Evolutionary conservation across 2,888 invertebrate species (phyloP), one percentile per base, ranked within the genome.

Genomic region (Luffia ferchaultella): DNA sequence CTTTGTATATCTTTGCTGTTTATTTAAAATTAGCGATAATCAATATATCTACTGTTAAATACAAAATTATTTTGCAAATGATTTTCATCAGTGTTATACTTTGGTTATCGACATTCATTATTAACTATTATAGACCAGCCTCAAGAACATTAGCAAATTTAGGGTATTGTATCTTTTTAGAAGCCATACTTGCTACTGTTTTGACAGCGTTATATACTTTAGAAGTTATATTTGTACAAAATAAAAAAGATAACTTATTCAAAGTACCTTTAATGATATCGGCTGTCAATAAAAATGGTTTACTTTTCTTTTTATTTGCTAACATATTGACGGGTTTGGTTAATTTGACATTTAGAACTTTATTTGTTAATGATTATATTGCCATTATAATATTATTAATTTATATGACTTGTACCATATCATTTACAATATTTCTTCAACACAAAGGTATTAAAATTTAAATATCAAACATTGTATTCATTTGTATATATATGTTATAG

Each of bases 131-230:
- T 46, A 85, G 86, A 49, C 87, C 88, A 44, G 78, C 90, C 2
- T 96, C 96, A 0, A 87, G 98, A 61, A 87, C 95, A 49, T 79
- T 96, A 57, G 93, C 93, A 1, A 98, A 97, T 74, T 72, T 91
- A 12, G 88, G 93, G 0, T 98, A 95, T 66, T 88, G 92, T 51
- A 64, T 90, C 16, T 96, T 93, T 89, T 86, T 93, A 58, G 82
- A 92, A 52, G 87, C 90, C 47, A 71, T 90, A 19, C 79, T 89
- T n/a, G 66, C 86, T 1, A 82, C 86, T 16, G 67, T 89, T 56
- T 63, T 88, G 0, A 74, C 78, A 20, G 61, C 87, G 18, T 85
- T 87, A 62, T 85, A 87, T 65, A 60, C 85, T n/a, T 62, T 86
- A 50, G 90, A 90, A 68, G 62, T 86, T 30, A 58, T 86, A 46